A percentile compares a stretch with the other conserved stretches of the same genome.
Conservation (phyloP, 2,797 vertebrate species). For the Astyanax mexicanus region DNA sequence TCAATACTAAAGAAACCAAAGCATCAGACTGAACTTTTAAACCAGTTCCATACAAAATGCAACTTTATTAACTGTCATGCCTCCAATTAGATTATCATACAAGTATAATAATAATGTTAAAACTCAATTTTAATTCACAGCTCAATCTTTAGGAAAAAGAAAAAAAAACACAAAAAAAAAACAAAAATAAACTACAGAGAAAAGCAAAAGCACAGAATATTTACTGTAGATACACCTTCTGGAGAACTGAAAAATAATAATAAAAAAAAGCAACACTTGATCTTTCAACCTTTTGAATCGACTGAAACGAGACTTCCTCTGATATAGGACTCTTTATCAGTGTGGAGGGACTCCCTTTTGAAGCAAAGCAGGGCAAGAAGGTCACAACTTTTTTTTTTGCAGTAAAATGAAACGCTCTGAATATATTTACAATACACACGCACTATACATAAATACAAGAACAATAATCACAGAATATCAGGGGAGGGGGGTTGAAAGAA, state of each 20-base stretch:
- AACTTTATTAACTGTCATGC: slow-evolving; percentile 99
- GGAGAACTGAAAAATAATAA: slow-evolving; percentile 74
- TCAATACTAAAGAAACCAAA: not conserved
- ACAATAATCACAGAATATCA: slow-evolving; percentile 99
- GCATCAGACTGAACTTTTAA: not conserved
- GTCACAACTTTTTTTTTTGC: slow-evolving; percentile 96
- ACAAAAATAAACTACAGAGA: slow-evolving; percentile 83
- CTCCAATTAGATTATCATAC: slow-evolving; percentile 99
- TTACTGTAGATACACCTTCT: slow-evolving; percentile 94
- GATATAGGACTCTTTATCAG: slow-evolving; percentile 90
- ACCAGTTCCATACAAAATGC: slow-evolving; percentile 97
- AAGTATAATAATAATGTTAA: slow-evolving; percentile 97
- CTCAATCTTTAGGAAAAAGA: slow-evolving; percentile 97
- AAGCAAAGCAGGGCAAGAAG: slow-evolving; percentile 88
- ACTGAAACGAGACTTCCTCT: slow-evolving; percentile 86
- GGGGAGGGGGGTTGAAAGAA: slow-evolving; percentile 79
- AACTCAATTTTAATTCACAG: slow-evolving; percentile 99
- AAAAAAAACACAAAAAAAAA: slow-evolving; percentile 71
- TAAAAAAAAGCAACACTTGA: slow-evolving; percentile 84
- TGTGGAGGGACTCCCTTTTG: slow-evolving; percentile 91
- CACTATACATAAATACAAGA: slow-evolving; percentile 99
- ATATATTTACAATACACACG: slow-evolving; percentile 98
- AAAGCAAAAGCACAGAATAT: slow-evolving; percentile 97
- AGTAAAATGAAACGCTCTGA: slow-evolving; percentile 95
- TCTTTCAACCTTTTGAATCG: slow-evolving; percentile 90